Base-by-base conservation (phyloP, 1,140 invertebrate genomes). In the Cyclargus thomasi region DNA sequence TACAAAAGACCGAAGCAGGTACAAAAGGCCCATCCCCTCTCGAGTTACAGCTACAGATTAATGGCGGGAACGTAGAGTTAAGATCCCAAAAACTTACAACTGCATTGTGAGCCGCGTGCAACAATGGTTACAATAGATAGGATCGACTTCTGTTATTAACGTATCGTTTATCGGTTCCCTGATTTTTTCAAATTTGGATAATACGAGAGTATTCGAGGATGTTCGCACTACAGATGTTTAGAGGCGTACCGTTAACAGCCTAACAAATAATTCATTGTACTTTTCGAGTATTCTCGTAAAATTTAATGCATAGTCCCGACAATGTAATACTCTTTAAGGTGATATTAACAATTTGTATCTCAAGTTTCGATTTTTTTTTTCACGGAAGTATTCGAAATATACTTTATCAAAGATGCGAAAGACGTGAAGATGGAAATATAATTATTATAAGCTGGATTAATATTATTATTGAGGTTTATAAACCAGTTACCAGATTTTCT, bases 1-100 rank as follows among this genome's bases (percentile, higher is more conserved):
- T 86, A 81, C 87, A 85, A 85, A 74, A 72, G 75, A 77, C 72
- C 78, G 70, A 69, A 85, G 85, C 87, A 90, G 87, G 87, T 88
- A 90, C 83, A 85, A 86, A 85, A 77, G 77, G 78, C 67, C 81
- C 82, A 77, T 78, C 79, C 81, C 82, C 85, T 73, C 76, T 90
- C 85, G 71, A 80, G 80, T 88, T 88, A 86, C 86, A 84, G 75
- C 77, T 76, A 82, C 83, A 85, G 81, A 87, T 85, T 86, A 84
- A 87, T 82, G 85, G 81, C 84, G 83, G 80, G 82, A 86, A 85
- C 80, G 85, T 85, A 79, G 81, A 86, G 82, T 84, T 86, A 85
- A 90, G 87, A 88, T 86, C 84, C 83, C 85, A 88, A 88, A 86
- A 88, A 86, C 86, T 88, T 86, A 88, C 85, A 87, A 90, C 82